Conservation (phyloP, 2,888 invertebrate genomes). For the Zygogramma bicolorata region DNA sequence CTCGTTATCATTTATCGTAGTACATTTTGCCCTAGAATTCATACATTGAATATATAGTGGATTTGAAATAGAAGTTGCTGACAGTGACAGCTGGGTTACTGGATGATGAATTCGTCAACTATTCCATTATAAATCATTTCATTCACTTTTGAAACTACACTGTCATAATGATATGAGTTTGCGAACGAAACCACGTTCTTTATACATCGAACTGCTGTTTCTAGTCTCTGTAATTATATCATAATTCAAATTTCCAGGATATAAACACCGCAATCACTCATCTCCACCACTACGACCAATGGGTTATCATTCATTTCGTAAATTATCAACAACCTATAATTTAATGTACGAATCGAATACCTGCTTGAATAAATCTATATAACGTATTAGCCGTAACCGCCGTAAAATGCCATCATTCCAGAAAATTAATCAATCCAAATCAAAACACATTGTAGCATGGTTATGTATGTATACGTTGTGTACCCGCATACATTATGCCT, state of each 20-base stretch:
- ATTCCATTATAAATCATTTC: too few species aligned
- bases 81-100: too few species aligned
- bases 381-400: not conserved
- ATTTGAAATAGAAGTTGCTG: too few species aligned
- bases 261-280: conserved; percentile 10
- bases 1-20: too few species aligned
- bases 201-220: not conserved
- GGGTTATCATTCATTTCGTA: conserved; percentile 14
- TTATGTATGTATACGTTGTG: conserved; percentile 22
- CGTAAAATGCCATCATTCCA: conserved; percentile 15
- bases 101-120: too few species aligned
- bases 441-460: conserved; percentile 23
- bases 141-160: too few species aligned
- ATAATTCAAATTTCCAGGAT: not conserved
- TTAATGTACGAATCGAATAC: conserved; percentile 23
- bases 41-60: too few species aligned
- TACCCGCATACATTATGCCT: conserved; percentile 23
- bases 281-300: not conserved
- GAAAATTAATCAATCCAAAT: conserved; percentile 22
- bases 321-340: conserved; percentile 24
- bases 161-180: too few species aligned
- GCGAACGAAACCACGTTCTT: too few species aligned
- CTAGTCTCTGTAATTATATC: not conserved
- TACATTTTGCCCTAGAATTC: too few species aligned
- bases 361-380: conserved; percentile 26